Evolutionary conservation across 2,888 invertebrate genomes (phyloP), one percentile per base, ranked within the genome.

Genomic region (Luperina nickerlii): DNA sequence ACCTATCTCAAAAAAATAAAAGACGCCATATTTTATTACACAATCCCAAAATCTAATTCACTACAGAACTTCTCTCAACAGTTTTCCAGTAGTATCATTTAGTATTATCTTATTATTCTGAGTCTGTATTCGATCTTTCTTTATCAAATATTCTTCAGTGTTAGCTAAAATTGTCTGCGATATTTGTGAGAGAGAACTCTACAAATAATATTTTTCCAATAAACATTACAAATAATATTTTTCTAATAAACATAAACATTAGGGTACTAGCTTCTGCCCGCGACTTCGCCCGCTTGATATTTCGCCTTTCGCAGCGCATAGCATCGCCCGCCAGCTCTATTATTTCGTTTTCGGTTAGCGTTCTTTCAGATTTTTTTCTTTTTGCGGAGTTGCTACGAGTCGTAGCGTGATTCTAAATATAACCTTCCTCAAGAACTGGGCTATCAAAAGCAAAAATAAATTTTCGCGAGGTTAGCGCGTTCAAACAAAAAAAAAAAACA

Each of bases 211-310:
- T 83, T 79, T 62, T 38, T 66, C 24, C 18, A 27, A n/a, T n/a
- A n/a, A n/a, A n/a, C n/a, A n/a, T n/a, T 57, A 38, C 7, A n/a
- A 70, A 71, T n/a, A 38, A n/a, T 54, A 38, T 83, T 79, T 62
- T 38, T 66, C 24, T 15, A 27, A n/a, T n/a, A n/a, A n/a, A n/a
- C n/a, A n/a, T n/a, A n/a, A n/a, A n/a, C 27, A 27, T 27, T 45
- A 38, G n/a, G 48, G 42, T 38, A 38, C 38, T 38, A 38, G 38
- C 38, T 38, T 38, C 51, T 9, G 42, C 18, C 18, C 51, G 18
- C 18, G 51, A 51, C 18, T 18, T 51, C 51, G 51, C 51, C 51
- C 51, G 48, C 18, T 18, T 51, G 51, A 51, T 51, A 1, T 51
- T 51, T 18, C 15, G 51, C 48, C 48, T 15, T 51, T 15, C 48